Evolutionary conservation across 2,888 invertebrate genomes (phyloP).

Genomic region (Ectropis crepuscularia): DNA sequence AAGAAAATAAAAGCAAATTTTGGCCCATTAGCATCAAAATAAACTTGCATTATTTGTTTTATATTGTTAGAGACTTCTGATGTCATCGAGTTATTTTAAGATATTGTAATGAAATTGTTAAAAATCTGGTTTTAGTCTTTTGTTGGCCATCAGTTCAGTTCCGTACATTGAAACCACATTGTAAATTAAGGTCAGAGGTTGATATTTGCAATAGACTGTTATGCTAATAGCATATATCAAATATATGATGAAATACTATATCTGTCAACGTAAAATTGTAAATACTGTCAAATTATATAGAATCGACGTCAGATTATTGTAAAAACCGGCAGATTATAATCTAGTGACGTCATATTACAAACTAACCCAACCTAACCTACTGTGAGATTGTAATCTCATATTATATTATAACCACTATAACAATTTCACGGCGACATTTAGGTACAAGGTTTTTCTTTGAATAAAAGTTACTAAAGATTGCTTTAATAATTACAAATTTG

Average conservation of each 20-base stretch:
- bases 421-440: no score
- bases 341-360: no score
- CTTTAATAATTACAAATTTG: no score
- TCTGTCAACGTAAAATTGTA: not conserved
- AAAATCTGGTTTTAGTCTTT: conserved; percentile 15
- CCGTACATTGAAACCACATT: not conserved
- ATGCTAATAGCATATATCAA: conserved; percentile 7
- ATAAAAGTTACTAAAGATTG: no score
- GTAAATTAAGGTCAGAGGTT: conserved; percentile 14
- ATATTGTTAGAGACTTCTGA: not conserved
- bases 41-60: conserved; percentile 2
- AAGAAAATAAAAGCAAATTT: not conserved
- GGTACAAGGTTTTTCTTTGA: no score
- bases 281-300: no score
- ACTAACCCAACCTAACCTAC: no score
- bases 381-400: no score
- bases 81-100: conserved; percentile 15
- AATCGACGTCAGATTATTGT: no score
- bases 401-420: no score
- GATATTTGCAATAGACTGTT: conserved; percentile 7
- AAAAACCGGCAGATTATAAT: no score
- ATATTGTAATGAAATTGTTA: conserved; percentile 21
- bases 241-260: not conserved
- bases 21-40: not conserved
- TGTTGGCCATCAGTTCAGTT: conserved; percentile 8